A percentile compares a stretch with the other conserved stretches of the same genome.
Evolutionary conservation across 2,888 invertebrate genomes (phyloP).

Genomic region (Xanthostigma xanthostigma): DNA sequence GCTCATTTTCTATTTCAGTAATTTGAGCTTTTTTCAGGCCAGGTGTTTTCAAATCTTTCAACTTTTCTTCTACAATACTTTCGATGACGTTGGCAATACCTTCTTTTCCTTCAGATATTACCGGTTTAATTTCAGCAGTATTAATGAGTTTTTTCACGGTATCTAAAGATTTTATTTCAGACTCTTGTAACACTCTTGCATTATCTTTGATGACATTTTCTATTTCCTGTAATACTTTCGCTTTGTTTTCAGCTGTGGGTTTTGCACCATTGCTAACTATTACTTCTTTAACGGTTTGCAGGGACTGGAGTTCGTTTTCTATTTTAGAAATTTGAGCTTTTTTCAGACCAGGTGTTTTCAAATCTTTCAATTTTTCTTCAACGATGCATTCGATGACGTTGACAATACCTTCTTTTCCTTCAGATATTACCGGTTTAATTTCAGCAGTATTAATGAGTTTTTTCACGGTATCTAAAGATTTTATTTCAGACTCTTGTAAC

Average conservation of each 20-base stretch:
- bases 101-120: slow-evolving; percentile 7
- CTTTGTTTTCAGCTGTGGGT: too few relatives aligned
- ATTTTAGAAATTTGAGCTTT: slow-evolving; percentile 4
- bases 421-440: slow-evolving; percentile 10
- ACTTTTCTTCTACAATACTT: slow-evolving; percentile 10
- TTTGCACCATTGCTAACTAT: neutral
- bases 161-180: neutral
- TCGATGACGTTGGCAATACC: slow-evolving; percentile 3
- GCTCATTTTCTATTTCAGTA: slow-evolving; percentile 1
- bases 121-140: slow-evolving; percentile 11
- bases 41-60: slow-evolving; percentile 1
- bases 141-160: slow-evolving; percentile 9
- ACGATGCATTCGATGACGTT: slow-evolving; percentile 8
- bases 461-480: too few relatives aligned
- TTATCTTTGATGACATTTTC: too few relatives aligned
- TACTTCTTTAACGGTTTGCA: slow-evolving; percentile 4
- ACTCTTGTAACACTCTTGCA: neutral
- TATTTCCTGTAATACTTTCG: too few relatives aligned
- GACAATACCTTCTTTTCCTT: slow-evolving; percentile 3
- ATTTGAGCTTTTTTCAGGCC: slow-evolving; percentile 7
- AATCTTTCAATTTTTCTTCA: slow-evolving; percentile 7
- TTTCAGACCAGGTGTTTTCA: slow-evolving; percentile 4
- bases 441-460: slow-evolving; percentile 12
- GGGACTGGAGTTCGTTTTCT: slow-evolving; percentile 1
- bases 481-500: too few relatives aligned